Evolutionary conservation across 2,797 vertebrate genomes (phyloP).

Genomic region (Xenopus petersii): DNA sequence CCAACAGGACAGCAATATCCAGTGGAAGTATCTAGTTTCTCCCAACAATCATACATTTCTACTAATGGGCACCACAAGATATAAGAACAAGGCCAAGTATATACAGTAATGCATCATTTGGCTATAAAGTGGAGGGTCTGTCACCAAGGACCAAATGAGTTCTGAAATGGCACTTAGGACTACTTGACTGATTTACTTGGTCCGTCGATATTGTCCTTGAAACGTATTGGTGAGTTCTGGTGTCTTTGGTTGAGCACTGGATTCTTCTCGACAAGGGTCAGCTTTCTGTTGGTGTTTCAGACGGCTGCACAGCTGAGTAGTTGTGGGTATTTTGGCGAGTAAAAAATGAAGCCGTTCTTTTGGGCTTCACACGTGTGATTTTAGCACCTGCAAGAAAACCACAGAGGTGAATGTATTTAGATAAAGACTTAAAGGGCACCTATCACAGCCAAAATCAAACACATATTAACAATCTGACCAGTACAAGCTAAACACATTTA

Average conservation of each 20-base stretch:
- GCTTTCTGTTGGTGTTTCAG: conserved; percentile 76
- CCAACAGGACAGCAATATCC: no score
- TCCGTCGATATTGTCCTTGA: conserved; percentile 14
- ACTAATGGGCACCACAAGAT: no score
- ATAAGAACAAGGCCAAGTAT: no score
- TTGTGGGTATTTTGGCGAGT: conserved; percentile 67
- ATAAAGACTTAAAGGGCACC: background rate
- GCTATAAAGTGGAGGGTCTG: background rate
- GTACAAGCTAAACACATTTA: no score
- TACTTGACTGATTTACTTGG: conserved; percentile 20
- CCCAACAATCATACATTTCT: no score
- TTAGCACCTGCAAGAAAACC: conserved; percentile 71
- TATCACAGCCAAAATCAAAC: no score
- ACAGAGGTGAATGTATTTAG: no score
- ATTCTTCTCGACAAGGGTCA: conserved; percentile 52
- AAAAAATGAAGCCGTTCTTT: conserved; percentile 85
- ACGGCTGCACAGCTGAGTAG: conserved; percentile 76
- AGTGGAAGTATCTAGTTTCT: no score
- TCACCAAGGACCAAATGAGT: background rate
- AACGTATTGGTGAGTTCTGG: conserved; percentile 22
- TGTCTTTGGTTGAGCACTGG: conserved; percentile 17
- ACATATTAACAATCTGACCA: no score
- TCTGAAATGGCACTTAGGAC: background rate
- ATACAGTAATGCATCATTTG: no score
- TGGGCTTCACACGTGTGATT: conserved; percentile 85